phyloP scores from a whole-genome alignment of 2,797 vertebrate species.

The Alfaro cultratus region DNA sequence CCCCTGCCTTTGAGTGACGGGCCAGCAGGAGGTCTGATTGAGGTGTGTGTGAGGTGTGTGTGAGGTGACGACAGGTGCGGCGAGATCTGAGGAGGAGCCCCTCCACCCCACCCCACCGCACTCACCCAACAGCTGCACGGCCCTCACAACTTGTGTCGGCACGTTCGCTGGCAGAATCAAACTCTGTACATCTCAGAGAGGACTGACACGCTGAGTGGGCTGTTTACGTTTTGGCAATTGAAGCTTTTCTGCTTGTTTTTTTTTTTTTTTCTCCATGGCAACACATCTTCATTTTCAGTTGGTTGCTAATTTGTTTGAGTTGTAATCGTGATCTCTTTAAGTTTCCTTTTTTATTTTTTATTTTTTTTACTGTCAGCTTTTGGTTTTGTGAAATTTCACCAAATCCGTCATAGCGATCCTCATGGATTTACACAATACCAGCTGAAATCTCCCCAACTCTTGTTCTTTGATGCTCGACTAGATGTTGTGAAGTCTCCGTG shows the following conservation, averaged over 20 bases:
- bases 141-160: constrained; percentile 68
- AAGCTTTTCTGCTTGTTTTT: not conserved
- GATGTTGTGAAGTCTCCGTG: not conserved
- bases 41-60: constrained; percentile 79
- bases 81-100: constrained; percentile 77
- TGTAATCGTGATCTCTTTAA: not conserved
- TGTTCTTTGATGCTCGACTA: not conserved
- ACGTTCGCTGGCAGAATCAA: constrained; percentile 59
- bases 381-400: not conserved
- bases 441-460: not conserved
- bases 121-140: constrained; percentile 63
- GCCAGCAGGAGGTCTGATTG: constrained; percentile 79
- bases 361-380: not conserved
- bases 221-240: constrained; percentile 1
- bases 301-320: not conserved
- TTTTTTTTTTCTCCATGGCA: not conserved
- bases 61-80: constrained; percentile 74
- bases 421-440: not conserved
- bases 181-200: constrained; percentile 31
- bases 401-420: not conserved
- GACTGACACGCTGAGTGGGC: constrained; percentile 7
- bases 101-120: not conserved
- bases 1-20: constrained; percentile 73
- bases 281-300: not conserved
- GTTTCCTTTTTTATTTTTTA: not conserved